These are phyloP conservation scores for Cyclophora albipunctata DNA, from an alignment of 2,888 invertebrate species.

Conservation along the genomic window DNA sequence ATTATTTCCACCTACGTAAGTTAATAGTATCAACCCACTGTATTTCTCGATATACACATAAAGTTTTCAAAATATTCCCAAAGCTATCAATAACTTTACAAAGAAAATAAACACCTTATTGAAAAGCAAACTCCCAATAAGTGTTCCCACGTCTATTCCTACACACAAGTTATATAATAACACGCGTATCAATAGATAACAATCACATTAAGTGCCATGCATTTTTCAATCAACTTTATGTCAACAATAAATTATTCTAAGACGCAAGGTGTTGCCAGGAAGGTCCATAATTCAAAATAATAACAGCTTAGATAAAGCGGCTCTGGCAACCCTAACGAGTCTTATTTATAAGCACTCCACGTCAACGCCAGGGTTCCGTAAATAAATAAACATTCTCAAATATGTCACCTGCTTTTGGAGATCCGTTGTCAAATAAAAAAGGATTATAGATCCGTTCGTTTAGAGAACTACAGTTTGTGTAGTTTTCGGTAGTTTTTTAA, in stretches of 20 bases:
- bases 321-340: conserved; percentile 34
- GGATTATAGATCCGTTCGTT: too few relatives aligned
- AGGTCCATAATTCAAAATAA: conserved; percentile 22
- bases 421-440: conserved; percentile 6
- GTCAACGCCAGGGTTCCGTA: conserved; percentile 30
- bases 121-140: too few relatives aligned
- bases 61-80: too few relatives aligned
- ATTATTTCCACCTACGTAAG: too few relatives aligned
- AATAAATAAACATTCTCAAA: conserved; percentile 37
- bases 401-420: conserved; percentile 27
- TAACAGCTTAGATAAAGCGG: conserved; percentile 18
- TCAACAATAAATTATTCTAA: conserved; percentile 21
- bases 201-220: not conserved
- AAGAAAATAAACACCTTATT: too few relatives aligned
- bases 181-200: not conserved
- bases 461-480: too few relatives aligned
- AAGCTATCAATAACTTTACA: too few relatives aligned
- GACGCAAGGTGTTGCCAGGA: conserved; percentile 17
- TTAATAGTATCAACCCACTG: too few relatives aligned
- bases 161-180: too few relatives aligned
- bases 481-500: not conserved
- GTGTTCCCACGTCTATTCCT: too few relatives aligned
- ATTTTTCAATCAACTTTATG: conserved; percentile 1
- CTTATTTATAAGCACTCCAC: conserved; percentile 46
- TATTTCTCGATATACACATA: too few relatives aligned